Percentiles rank a stretch among this genome's conserved stretches.
These are phyloP conservation scores for Petaurus breviceps DNA, from an alignment of 2,113 vertebrate species.

Conservation along the genomic window DNA sequence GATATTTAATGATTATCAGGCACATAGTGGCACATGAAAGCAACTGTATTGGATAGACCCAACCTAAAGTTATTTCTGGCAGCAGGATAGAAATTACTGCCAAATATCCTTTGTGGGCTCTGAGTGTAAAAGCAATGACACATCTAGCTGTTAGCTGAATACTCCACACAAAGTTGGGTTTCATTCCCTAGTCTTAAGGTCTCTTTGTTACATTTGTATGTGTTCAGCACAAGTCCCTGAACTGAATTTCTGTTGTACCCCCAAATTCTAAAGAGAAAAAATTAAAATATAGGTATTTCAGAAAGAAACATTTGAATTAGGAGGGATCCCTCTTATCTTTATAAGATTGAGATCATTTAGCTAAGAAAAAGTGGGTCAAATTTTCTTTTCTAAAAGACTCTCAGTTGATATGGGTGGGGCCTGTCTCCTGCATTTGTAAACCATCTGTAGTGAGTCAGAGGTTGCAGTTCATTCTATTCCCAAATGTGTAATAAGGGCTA, in stretches of 20 bases:
- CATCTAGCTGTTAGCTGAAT: constrained; percentile 27
- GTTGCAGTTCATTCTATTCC: constrained; percentile 39
- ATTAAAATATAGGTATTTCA: constrained; percentile 10
- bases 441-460: constrained; percentile 67
- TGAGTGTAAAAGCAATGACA: constrained; percentile 32
- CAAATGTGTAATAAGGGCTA: constrained; percentile 30
- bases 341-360: constrained; percentile 50
- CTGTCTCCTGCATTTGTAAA: constrained; percentile 4
- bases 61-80: constrained; percentile 22
- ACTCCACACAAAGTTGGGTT: constrained; percentile 24
- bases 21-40: neutral
- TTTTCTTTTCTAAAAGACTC: constrained; percentile 38
- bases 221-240: constrained; percentile 28
- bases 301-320: constrained; percentile 47
- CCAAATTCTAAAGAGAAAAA: constrained; percentile 4
- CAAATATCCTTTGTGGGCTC: constrained; percentile 48
- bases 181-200: constrained; percentile 35
- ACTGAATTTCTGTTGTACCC: constrained; percentile 44
- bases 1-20: no score
- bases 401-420: constrained; percentile 56
- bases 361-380: constrained; percentile 62
- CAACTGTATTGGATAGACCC: neutral
- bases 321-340: constrained; percentile 55
- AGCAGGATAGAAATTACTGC: constrained; percentile 27
- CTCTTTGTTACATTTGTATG: constrained; percentile 1